Evolutionary conservation across 2,888 invertebrate genomes (phyloP).

Genomic region (Hirtodrosophila histrioides): DNA sequence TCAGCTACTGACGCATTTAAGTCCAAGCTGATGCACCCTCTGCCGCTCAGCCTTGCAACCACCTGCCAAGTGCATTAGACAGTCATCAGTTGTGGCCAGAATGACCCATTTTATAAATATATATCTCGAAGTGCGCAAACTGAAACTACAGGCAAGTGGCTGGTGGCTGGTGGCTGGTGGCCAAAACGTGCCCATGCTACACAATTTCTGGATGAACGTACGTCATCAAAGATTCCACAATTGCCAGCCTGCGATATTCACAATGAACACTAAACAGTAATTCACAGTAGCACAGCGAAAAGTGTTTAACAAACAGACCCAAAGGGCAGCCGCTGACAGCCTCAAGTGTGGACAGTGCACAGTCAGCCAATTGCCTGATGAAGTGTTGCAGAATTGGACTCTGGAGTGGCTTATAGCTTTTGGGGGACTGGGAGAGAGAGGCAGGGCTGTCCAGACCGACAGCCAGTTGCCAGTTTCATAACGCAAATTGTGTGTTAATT

Average conservation of each 20-base stretch:
- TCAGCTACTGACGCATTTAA: not conserved
- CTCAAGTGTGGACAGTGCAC: conserved; percentile 11
- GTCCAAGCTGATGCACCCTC: too few species aligned
- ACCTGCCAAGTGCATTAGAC: not conserved
- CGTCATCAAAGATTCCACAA: not conserved
- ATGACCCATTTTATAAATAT: not conserved
- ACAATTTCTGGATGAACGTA: not conserved
- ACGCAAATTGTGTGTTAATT: conserved; percentile 49
- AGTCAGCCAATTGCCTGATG: conserved; percentile 26
- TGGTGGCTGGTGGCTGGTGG: not conserved
- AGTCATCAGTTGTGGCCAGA: not conserved
- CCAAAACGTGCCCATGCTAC: conserved; percentile 1
- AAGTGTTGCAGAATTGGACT: conserved; percentile 40
- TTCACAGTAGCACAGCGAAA: not conserved
- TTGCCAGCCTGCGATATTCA: not conserved
- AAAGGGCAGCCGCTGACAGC: conserved; percentile 13
- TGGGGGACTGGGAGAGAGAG: not conserved
- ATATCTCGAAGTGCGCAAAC: not conserved
- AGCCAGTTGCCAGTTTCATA: conserved; percentile 23
- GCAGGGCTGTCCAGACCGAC: not conserved
- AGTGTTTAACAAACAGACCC: conserved; percentile 24
- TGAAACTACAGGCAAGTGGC: too few species aligned
- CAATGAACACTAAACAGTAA: not conserved
- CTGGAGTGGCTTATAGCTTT: too few species aligned
- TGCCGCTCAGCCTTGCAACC: not conserved